phyloP scores from a whole-genome alignment of 2,888 invertebrate genomes.

The Hypselothyrea guttata region DNA sequence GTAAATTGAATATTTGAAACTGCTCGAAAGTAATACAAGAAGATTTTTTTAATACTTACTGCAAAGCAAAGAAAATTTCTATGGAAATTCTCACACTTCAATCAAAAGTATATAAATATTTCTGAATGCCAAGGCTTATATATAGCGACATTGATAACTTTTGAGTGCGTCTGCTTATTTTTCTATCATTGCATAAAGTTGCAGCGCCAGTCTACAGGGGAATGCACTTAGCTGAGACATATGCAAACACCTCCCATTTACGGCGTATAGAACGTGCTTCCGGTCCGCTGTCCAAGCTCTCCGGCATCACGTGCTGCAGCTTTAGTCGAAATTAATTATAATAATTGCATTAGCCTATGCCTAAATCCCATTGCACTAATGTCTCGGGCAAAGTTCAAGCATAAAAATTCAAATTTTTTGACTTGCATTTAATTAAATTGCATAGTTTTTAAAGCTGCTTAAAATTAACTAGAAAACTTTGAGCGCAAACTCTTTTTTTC shows the following conservation, averaged over 20 bases:
- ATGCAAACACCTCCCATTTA: conserved; percentile 10
- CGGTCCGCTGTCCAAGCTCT: conserved; percentile 15
- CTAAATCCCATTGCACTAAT: not conserved
- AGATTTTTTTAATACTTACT: no score
- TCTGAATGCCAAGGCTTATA: not conserved
- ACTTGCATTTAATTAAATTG: conserved; percentile 69
- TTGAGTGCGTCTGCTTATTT: not conserved
- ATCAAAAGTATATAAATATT: no score
- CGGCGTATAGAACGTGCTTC: conserved; percentile 19
- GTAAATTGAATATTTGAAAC: conserved; percentile 37
- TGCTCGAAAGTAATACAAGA: conserved; percentile 30
- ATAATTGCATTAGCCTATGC: conserved; percentile 61
- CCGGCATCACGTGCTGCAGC: conserved; percentile 52
- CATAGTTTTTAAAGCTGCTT: conserved; percentile 62
- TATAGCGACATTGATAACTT: conserved; percentile 11
- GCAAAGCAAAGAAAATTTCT: no score
- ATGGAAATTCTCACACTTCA: not conserved
- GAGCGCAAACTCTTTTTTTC: conserved; percentile 15
- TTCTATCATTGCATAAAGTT: not conserved
- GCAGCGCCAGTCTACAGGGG: conserved; percentile 14
- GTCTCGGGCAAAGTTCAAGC: conserved; percentile 7
- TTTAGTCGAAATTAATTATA: conserved; percentile 59
- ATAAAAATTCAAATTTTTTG: conserved; percentile 29
- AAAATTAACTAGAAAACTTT: conserved; percentile 69
- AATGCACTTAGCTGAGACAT: conserved; percentile 35